Conservation (phyloP, 2,797 vertebrate species). For the Chelidonichthys spinosus region DNA sequence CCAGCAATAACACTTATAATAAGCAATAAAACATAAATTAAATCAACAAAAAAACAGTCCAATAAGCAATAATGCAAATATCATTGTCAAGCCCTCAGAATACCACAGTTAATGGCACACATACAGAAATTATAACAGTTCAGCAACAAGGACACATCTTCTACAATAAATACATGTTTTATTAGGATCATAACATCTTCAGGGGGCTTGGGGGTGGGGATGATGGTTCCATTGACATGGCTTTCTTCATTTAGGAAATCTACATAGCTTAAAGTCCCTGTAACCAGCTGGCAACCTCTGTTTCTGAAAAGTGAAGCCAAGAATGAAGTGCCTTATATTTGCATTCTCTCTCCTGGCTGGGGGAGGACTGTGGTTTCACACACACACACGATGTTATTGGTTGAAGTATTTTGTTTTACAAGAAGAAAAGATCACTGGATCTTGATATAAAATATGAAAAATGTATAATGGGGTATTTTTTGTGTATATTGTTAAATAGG, state of each 20-base stretch:
- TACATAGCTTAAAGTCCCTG: conserved; percentile 53
- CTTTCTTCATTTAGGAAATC: conserved; percentile 47
- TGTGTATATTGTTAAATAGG: too few species aligned
- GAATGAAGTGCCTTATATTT: too few species aligned
- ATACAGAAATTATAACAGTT: conserved; percentile 46
- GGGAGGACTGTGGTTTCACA: too few species aligned
- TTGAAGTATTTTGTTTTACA: too few species aligned
- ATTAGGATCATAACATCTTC: conserved; percentile 70
- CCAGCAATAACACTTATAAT: background rate
- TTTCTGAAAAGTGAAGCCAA: too few species aligned
- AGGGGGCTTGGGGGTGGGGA: conserved; percentile 48
- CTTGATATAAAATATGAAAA: too few species aligned
- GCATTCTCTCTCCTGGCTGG: too few species aligned
- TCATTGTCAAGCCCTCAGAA: conserved; percentile 3
- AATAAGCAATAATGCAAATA: background rate
- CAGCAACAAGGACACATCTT: conserved; percentile 41
- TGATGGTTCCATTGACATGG: conserved; percentile 56
- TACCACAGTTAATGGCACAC: conserved; percentile 12
- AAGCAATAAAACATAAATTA: background rate
- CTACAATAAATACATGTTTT: conserved; percentile 67
- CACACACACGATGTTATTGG: too few species aligned
- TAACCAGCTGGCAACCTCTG: too few species aligned
- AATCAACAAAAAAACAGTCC: background rate
- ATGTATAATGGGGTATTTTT: too few species aligned
- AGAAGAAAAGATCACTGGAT: too few species aligned